These are phyloP conservation scores for Microtus obscurus DNA, from an alignment of 2,797 vertebrate genomes.

Conservation along the genomic window DNA sequence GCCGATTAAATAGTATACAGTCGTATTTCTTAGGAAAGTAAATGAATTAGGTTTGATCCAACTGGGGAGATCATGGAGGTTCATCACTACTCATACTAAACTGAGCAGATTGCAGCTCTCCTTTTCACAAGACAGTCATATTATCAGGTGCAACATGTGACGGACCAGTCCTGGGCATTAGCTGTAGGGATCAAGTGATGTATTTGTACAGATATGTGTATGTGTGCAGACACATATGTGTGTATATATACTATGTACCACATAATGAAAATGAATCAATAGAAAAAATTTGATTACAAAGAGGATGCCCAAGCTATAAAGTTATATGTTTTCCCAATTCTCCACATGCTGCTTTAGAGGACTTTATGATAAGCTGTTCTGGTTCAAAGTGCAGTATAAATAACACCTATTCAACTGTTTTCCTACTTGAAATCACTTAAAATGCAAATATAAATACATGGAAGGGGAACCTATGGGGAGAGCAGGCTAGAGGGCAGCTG, in stretches of 20 bases:
- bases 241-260: not conserved
- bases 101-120: constrained; percentile 21
- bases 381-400: constrained; percentile 5
- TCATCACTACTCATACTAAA: not conserved
- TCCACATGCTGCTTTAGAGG: not conserved
- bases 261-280: constrained; percentile 8
- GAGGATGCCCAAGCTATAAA: constrained; percentile 36
- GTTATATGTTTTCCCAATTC: not conserved
- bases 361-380: not conserved
- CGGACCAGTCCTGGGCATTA: not conserved
- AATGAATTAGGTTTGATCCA: constrained; percentile 60
- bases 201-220: not conserved
- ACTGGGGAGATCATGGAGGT: constrained; percentile 19
- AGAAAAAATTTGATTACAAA: constrained; percentile 30
- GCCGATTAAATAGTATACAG: constrained; percentile 30
- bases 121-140: not conserved
- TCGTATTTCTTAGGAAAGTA: constrained; percentile 43
- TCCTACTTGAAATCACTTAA: not conserved
- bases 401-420: not conserved
- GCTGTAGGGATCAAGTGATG: not conserved
- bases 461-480: not conserved
- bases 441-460: not conserved
- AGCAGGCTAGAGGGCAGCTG: not conserved
- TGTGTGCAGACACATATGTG: not conserved
- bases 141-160: not conserved